Conservation (phyloP, 2,888 invertebrate genomes). For the Heliconius ismenius region DNA sequence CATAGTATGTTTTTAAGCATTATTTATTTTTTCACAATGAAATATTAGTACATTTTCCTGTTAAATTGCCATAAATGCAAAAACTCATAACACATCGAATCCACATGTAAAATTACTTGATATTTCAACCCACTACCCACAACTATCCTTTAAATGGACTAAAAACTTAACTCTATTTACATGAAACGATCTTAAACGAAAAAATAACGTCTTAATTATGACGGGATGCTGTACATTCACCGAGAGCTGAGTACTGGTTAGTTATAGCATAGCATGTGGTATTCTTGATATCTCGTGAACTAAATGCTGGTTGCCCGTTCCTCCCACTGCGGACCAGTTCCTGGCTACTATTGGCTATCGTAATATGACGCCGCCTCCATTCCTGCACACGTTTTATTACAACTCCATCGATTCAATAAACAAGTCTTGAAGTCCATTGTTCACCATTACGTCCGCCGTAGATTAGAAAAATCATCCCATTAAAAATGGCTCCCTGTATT, state of each 20-base stretch:
- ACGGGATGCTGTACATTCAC: slow-evolving; percentile 32
- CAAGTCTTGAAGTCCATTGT: slow-evolving; percentile 79
- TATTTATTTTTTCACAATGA: background rate
- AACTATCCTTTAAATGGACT: background rate
- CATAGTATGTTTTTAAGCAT: background rate
- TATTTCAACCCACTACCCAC: no score
- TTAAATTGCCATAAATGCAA: background rate
- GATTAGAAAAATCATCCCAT: slow-evolving; percentile 59
- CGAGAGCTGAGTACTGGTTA: slow-evolving; percentile 44
- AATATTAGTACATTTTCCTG: background rate
- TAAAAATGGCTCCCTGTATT: slow-evolving; percentile 54
- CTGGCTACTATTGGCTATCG: slow-evolving; percentile 72
- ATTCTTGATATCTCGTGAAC: slow-evolving; percentile 59
- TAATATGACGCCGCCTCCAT: slow-evolving; percentile 73
- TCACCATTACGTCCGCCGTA: slow-evolving; percentile 70
- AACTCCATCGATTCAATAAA: slow-evolving; percentile 79
- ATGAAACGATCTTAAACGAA: slow-evolving; percentile 21
- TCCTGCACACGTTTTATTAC: slow-evolving; percentile 75
- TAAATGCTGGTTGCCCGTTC: slow-evolving; percentile 75
- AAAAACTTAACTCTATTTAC: slow-evolving; percentile 4
- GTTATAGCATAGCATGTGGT: slow-evolving; percentile 55
- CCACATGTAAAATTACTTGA: slow-evolving; percentile 4
- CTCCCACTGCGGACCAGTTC: slow-evolving; percentile 65
- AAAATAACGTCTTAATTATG: slow-evolving; percentile 55
- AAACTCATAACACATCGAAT: background rate